phyloP scores from a whole-genome alignment of 2,113 vertebrate genomes.

The Gasterosteus aculeatus region DNA sequence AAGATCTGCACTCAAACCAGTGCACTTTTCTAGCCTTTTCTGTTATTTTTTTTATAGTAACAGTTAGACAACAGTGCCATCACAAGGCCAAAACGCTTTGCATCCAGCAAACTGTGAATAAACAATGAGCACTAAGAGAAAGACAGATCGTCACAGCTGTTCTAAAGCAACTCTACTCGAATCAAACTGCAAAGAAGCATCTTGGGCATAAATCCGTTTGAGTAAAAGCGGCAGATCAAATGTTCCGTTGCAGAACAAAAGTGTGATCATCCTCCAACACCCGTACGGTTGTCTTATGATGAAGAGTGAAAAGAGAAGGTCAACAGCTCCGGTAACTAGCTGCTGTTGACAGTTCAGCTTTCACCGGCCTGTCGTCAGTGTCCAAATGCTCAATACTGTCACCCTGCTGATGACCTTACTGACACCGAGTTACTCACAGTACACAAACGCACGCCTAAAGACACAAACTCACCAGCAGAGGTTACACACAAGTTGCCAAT shows the following conservation, averaged over 20 bases:
- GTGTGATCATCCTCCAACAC: constrained; percentile 10
- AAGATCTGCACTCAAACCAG: neutral
- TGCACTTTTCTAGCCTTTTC: neutral
- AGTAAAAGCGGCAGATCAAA: neutral
- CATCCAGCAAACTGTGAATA: neutral
- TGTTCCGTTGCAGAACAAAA: neutral
- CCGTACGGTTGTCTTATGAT: constrained; percentile 27
- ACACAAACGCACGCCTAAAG: constrained; percentile 2
- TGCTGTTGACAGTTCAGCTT: constrained; percentile 71
- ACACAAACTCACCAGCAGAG: constrained; percentile 4
- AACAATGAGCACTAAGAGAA: neutral
- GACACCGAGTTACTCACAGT: constrained; percentile 36
- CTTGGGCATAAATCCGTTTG: neutral
- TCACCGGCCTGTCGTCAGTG: constrained; percentile 50
- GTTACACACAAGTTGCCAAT: neutral
- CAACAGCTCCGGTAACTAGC: constrained; percentile 57
- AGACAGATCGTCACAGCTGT: neutral
- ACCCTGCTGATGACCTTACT: constrained; percentile 50
- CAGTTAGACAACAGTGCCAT: neutral
- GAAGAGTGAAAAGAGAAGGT: constrained; percentile 48
- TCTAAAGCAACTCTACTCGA: neutral
- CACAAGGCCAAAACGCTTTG: neutral
- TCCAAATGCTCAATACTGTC: constrained; percentile 26
- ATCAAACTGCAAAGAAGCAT: neutral
- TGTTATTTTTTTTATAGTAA: neutral